phyloP scores from a whole-genome alignment of 2,888 invertebrate genomes.

The Eucera pruinosa region DNA sequence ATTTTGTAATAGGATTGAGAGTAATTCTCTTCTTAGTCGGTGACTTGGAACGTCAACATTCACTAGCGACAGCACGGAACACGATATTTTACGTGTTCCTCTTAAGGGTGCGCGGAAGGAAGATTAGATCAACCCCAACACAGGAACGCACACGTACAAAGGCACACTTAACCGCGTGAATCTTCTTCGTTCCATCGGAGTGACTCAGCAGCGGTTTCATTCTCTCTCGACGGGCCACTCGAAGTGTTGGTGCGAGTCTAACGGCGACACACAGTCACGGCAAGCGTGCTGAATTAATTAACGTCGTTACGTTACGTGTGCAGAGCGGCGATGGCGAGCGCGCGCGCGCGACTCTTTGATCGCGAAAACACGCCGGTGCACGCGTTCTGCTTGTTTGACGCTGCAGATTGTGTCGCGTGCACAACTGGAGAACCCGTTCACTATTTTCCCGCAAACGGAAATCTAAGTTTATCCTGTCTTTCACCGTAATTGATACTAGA shows the following conservation, averaged over 20 bases:
- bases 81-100: not conserved
- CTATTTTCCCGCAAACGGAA: not conserved
- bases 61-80: too few species aligned
- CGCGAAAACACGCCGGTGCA: slow-evolving; percentile 23
- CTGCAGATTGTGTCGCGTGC: slow-evolving; percentile 23
- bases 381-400: slow-evolving; percentile 25
- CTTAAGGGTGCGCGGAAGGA: not conserved
- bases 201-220: slow-evolving; percentile 22
- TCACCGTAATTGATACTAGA: too few species aligned
- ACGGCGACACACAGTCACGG: not conserved
- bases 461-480: not conserved
- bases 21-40: too few species aligned
- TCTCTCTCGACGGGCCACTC: slow-evolving; percentile 8
- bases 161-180: not conserved
- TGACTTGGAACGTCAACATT: too few species aligned
- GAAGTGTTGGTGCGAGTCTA: not conserved
- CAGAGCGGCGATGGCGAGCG: slow-evolving; percentile 1
- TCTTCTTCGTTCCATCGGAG: slow-evolving; percentile 8
- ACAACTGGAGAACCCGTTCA: not conserved
- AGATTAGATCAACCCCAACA: slow-evolving; percentile 2
- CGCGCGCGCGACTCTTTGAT: slow-evolving; percentile 31
- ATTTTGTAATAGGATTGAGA: too few species aligned
- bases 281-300: slow-evolving; percentile 45
- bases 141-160: not conserved
- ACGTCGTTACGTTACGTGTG: slow-evolving; percentile 37